Conservation (phyloP, 2,797 vertebrate genomes). For the Sebastes reedi region DNA sequence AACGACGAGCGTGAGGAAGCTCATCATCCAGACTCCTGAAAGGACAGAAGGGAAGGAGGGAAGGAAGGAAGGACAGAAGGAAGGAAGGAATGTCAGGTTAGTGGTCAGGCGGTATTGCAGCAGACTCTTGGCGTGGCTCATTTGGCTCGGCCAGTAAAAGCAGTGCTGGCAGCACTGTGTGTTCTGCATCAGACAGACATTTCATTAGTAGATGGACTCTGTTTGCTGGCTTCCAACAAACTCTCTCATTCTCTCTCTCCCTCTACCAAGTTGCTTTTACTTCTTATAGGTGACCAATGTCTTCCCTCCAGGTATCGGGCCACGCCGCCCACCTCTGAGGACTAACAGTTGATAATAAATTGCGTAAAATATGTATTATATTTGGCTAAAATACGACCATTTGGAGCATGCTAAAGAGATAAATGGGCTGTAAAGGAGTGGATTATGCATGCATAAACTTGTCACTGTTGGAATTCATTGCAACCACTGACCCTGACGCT, state of each 20-base stretch:
- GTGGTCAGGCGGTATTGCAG: constrained; percentile 37
- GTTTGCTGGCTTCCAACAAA: constrained; percentile 44
- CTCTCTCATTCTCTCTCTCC: constrained; percentile 1
- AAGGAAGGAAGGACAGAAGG: constrained; percentile 1
- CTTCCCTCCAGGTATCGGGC: not conserved
- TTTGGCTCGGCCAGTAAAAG: constrained; percentile 63
- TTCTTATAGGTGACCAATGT: not conserved
- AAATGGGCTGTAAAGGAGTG: not conserved
- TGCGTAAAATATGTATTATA: not conserved
- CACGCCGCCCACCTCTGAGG: not conserved
- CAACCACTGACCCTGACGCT: not conserved
- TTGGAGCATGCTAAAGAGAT: not conserved
- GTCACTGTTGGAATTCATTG: not conserved
- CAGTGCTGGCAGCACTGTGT: constrained; percentile 65
- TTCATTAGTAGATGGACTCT: constrained; percentile 76
- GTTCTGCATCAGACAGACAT: constrained; percentile 63
- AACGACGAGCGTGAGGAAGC: constrained; percentile 92
- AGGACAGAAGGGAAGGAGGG: not conserved
- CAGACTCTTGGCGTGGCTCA: constrained; percentile 34
- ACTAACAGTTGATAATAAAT: not conserved
- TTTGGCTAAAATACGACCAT: not conserved
- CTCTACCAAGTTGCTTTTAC: constrained; percentile 12
- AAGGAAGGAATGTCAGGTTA: constrained; percentile 5
- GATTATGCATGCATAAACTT: not conserved
- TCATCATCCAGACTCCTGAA: constrained; percentile 97